Percentiles rank a stretch among this genome's conserved stretches.
phyloP scores from a whole-genome alignment of 2,888 invertebrate genomes.

The Cephus runcator region DNA sequence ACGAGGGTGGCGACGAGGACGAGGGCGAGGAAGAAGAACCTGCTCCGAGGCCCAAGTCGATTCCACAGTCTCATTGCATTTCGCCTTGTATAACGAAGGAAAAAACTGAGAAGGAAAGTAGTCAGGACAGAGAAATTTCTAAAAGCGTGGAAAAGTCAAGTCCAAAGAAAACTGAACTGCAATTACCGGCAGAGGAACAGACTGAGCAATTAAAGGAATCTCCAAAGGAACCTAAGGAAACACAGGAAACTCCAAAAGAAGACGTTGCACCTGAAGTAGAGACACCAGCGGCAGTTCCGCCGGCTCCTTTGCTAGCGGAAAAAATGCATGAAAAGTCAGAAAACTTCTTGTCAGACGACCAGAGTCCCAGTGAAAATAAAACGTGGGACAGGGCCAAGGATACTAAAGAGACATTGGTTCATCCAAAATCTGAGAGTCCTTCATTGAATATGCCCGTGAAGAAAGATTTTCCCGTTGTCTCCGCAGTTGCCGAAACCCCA shows the following conservation, averaged over 20 bases:
- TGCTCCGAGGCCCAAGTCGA: slow-evolving; percentile 42
- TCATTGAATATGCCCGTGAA: neutral
- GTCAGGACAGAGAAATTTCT: slow-evolving; percentile 48
- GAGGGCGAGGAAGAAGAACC: slow-evolving; percentile 61
- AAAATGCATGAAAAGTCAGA: slow-evolving; percentile 30
- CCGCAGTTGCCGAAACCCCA: slow-evolving; percentile 11
- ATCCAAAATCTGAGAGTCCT: slow-evolving; percentile 6
- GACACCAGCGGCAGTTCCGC: slow-evolving; percentile 7
- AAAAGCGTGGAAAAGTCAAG: slow-evolving; percentile 9
- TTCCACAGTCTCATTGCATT: slow-evolving; percentile 31
- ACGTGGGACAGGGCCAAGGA: slow-evolving; percentile 20
- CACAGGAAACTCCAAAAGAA: slow-evolving; percentile 28
- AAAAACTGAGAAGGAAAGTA: slow-evolving; percentile 25
- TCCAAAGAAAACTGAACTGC: neutral
- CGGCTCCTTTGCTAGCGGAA: slow-evolving; percentile 8
- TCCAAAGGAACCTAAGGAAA: slow-evolving; percentile 30
- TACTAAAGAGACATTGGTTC: slow-evolving; percentile 11
- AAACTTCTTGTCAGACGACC: slow-evolving; percentile 15
- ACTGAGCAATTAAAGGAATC: slow-evolving; percentile 25
- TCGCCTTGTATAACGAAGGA: slow-evolving; percentile 25
- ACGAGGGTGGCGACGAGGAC: slow-evolving; percentile 62
- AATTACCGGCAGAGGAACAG: slow-evolving; percentile 19
- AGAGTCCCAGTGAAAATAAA: slow-evolving; percentile 13
- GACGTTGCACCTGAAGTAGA: slow-evolving; percentile 4
- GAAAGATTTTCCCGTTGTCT: slow-evolving; percentile 4